Evolutionary conservation across 92 coral and sea anemone genomes (phyloP).

Genomic region (Muricea muricata): DNA sequence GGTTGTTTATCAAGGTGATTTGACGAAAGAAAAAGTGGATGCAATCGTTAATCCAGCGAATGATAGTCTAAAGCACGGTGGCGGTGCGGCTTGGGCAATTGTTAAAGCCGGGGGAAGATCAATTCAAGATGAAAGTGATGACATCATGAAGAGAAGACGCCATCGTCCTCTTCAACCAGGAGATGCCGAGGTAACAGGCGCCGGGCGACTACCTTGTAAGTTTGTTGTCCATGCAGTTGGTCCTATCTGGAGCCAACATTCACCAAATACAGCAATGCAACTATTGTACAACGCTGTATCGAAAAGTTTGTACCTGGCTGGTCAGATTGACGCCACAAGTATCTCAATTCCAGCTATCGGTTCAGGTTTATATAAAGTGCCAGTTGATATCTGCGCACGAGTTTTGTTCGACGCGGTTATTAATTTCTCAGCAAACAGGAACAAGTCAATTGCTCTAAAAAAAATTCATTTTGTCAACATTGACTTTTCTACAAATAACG

Average conservation of each 20-base stretch:
- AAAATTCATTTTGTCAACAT: conserved; percentile 78
- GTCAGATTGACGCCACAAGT: conserved; percentile 35
- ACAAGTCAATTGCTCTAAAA: conserved; percentile 19
- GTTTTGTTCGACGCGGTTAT: conserved; percentile 76
- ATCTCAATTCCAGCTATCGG: conserved; percentile 91
- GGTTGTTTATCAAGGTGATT: conserved; percentile 67
- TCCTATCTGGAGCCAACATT: conserved; percentile 66
- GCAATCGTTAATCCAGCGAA: conserved; percentile 84
- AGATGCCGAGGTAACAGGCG: conserved; percentile 6
- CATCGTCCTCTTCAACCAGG: conserved; percentile 2
- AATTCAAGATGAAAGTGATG: conserved; percentile 58
- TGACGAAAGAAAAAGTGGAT: conserved; percentile 70
- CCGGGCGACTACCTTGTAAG: conserved; percentile 47
- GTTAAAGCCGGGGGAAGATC: conserved; percentile 70
- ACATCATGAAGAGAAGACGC: background rate
- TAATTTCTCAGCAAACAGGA: conserved; percentile 59
- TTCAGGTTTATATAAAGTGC: conserved; percentile 65
- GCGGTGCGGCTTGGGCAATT: conserved; percentile 61
- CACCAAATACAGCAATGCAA: background rate
- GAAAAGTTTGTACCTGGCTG: conserved; percentile 60
- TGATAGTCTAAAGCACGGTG: conserved; percentile 23
- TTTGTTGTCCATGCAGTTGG: conserved; percentile 74
- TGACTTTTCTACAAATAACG: conserved; percentile 62
- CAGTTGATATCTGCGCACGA: conserved; percentile 66
- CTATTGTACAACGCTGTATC: conserved; percentile 54